A percentile compares a stretch with the other conserved stretches of the same genome.
phyloP scores from a whole-genome alignment of 2,888 invertebrate species.

The Perizoma affinitatum region DNA sequence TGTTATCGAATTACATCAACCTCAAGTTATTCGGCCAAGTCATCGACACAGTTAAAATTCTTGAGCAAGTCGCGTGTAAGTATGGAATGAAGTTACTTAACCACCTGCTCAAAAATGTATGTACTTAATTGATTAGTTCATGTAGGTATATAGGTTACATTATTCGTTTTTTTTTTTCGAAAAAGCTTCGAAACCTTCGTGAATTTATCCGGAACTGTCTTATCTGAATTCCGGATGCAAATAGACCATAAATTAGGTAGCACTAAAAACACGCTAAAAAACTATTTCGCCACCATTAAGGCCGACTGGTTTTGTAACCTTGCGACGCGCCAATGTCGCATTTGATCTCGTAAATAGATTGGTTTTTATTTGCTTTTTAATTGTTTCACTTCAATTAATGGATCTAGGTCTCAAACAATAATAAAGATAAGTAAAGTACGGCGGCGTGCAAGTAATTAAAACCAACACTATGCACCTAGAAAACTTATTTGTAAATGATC shows the following conservation, averaged over 20 bases:
- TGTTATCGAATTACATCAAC: conserved; percentile 12
- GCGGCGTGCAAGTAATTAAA: too few relatives aligned
- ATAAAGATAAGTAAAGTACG: too few relatives aligned
- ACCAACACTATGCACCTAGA: too few relatives aligned
- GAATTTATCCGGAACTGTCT: not conserved
- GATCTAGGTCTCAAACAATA: too few relatives aligned
- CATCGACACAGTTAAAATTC: conserved; percentile 33
- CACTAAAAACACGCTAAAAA: conserved; percentile 5
- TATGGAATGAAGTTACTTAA: conserved; percentile 17
- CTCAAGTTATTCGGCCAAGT: conserved; percentile 25
- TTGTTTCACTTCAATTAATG: not conserved
- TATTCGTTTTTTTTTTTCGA: too few relatives aligned
- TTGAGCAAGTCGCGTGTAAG: conserved; percentile 32
- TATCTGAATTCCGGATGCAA: conserved; percentile 17
- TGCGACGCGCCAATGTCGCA: conserved; percentile 10
- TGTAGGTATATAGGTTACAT: too few relatives aligned
- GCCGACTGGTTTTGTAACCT: conserved; percentile 18
- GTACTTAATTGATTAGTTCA: too few relatives aligned
- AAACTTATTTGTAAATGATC: too few relatives aligned
- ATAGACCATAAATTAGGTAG: conserved; percentile 2
- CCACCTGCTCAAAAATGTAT: too few relatives aligned
- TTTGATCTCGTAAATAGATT: not conserved
- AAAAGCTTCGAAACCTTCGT: too few relatives aligned
- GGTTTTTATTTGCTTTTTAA: not conserved
- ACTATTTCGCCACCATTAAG: not conserved